phyloP scores from a whole-genome alignment of 2,888 invertebrate species.

The Brenthis ino region DNA sequence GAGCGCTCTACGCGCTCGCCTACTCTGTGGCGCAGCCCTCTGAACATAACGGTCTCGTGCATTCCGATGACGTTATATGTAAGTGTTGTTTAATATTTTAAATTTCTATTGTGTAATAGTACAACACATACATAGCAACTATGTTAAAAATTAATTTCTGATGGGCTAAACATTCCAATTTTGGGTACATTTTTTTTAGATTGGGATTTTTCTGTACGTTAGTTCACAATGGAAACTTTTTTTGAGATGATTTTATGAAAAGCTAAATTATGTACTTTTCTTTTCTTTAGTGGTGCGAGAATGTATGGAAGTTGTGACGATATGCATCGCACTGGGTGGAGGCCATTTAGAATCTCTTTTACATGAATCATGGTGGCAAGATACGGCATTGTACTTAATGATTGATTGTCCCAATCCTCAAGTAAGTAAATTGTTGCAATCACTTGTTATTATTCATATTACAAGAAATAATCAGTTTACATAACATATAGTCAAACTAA shows the following conservation, averaged over 20 bases:
- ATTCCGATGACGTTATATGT: conserved; percentile 86
- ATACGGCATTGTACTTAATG: conserved; percentile 93
- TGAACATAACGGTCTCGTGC: conserved; percentile 71
- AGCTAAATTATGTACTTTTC: too few relatives aligned
- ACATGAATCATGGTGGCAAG: conserved; percentile 92
- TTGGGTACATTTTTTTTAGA: too few relatives aligned
- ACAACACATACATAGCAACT: too few relatives aligned
- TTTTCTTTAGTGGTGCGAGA: conserved; percentile 89
- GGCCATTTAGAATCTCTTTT: conserved; percentile 91
- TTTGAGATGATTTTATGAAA: too few relatives aligned
- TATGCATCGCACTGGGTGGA: conserved; percentile 95
- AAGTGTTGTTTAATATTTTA: conserved; percentile 42
- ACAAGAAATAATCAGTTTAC: too few relatives aligned
- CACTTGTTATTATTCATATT: neutral
- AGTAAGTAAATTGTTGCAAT: conserved; percentile 50
- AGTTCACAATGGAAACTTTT: too few relatives aligned
- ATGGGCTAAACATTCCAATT: too few relatives aligned
- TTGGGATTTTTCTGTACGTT: too few relatives aligned
- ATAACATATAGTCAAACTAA: too few relatives aligned
- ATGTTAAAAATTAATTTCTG: too few relatives aligned
- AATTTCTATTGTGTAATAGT: neutral
- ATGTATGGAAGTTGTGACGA: conserved; percentile 94
- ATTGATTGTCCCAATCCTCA: conserved; percentile 90
- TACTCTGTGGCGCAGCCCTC: conserved; percentile 66
- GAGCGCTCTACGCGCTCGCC: conserved; percentile 70